Conservation (phyloP, 1,140 invertebrate species). For the Diplogasteroides magnus region DNA sequence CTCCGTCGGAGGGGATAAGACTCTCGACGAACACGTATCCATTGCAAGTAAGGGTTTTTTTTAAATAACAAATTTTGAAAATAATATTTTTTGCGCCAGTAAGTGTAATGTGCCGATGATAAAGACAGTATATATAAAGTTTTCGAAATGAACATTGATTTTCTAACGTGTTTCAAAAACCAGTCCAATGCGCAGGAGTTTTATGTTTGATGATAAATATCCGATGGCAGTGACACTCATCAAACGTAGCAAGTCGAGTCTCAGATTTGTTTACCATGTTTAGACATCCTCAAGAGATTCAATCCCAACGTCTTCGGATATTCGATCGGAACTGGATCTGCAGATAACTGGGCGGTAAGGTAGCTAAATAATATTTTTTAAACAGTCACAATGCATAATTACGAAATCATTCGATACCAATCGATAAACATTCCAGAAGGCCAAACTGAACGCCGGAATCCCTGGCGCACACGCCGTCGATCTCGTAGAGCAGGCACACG, state of each 20-base stretch:
- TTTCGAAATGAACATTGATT: background rate
- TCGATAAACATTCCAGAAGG: background rate
- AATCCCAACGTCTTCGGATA: constrained; percentile 56
- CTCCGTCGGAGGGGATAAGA: constrained; percentile 69
- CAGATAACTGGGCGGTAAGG: constrained; percentile 30
- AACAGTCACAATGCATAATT: no score
- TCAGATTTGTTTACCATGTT: constrained; percentile 46
- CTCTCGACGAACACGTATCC: constrained; percentile 70
- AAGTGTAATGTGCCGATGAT: no score
- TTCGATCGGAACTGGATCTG: constrained; percentile 45
- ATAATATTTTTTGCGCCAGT: no score
- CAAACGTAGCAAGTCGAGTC: background rate
- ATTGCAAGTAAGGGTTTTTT: constrained; percentile 64
- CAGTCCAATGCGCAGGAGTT: background rate
- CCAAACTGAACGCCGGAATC: constrained; percentile 54
- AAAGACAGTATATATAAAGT: background rate
- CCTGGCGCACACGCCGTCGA: constrained; percentile 54
- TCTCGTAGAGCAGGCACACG: constrained; percentile 53
- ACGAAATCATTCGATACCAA: no score
- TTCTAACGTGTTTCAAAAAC: background rate
- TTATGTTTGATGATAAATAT: no score
- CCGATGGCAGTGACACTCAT: background rate
- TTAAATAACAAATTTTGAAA: background rate
- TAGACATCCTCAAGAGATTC: constrained; percentile 56
- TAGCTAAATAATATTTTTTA: no score